Evolutionary conservation across 2,113 vertebrate genomes (phyloP).

Genomic region (Tinamus guttatus): DNA sequence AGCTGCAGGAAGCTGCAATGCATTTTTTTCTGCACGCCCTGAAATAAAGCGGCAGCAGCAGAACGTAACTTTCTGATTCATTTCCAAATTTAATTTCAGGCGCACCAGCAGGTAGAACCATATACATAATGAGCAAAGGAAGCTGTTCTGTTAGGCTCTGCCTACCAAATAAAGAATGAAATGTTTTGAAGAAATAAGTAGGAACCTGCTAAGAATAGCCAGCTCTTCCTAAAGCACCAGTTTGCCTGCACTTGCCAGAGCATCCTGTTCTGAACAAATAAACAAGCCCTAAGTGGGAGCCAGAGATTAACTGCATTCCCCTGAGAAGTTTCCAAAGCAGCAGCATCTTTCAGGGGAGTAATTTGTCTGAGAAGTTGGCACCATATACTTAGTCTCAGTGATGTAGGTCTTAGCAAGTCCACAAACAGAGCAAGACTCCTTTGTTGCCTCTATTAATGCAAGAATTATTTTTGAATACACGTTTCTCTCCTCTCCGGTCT

Average conservation of each 20-base stretch:
- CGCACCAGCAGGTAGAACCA: background rate
- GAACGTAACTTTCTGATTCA: background rate
- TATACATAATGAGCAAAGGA: background rate
- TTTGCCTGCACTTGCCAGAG: background rate
- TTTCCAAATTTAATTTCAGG: background rate
- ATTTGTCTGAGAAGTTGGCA: background rate
- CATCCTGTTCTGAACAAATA: background rate
- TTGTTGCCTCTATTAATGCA: background rate
- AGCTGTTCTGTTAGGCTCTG: background rate
- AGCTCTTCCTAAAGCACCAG: fast-evolving
- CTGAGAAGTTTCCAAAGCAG: background rate
- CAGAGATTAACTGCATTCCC: background rate
- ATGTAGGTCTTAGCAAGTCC: background rate
- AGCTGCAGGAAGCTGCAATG: background rate
- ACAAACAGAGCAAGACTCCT: background rate
- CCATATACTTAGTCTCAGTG: background rate
- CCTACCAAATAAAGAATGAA: background rate
- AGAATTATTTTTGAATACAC: background rate
- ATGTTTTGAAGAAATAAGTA: background rate
- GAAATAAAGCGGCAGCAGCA: background rate
- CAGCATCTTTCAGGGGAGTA: background rate
- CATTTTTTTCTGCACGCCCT: background rate
- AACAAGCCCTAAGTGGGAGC: background rate
- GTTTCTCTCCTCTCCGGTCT: background rate
- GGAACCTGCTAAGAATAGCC: background rate